Evolutionary conservation across 1,140 invertebrate genomes (phyloP), one percentile per base, ranked within the genome.

Genomic region (Ridgeia piscesae): DNA sequence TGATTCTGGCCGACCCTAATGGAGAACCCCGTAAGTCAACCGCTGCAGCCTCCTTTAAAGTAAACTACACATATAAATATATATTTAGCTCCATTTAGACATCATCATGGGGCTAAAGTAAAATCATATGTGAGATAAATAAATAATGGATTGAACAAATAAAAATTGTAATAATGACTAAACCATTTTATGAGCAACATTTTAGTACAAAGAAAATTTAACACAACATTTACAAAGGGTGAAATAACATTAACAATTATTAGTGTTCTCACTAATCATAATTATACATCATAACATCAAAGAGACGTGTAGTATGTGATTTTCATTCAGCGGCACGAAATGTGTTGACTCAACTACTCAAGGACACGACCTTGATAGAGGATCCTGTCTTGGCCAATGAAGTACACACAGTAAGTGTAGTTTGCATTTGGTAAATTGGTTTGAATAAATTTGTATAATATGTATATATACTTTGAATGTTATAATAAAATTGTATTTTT

Each of bases 351-450:
- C 96, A 97, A 94, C 96, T 97, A 93, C 95, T 98, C 93, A 97
- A 97, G 94, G 97, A 98, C 94, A 97, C 97, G 33, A 97, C 97
- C 33, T 94, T 97, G 33, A 98, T 98, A 93, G 96, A 97, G 93
- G 97, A 98, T 95, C 96, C 96, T 92, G 95, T 97, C 94, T 96
- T 98, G 34, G 97, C 98, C 1, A 97, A 97, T 95, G 98, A 98
- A 97, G 96, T 98, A 17, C 97, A 97, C 95, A 95, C 98, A 96
- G 97, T 98, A 97, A 96, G 95, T 95, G 92, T 34, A 35, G 2
- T 91, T 2, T n/a, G 2, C 33, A 8, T 91, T 35, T 34, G n/a
- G 8, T 33, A 34, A 21, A 4, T 91, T 35, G 91, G 8, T 34
- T 91, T 91, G 14, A 34, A 35, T 91, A 89, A 93, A 48, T 92